These are phyloP conservation scores for Melanerpes aurifrons DNA, from an alignment of 2,113 vertebrate genomes.

Conservation along the genomic window DNA sequence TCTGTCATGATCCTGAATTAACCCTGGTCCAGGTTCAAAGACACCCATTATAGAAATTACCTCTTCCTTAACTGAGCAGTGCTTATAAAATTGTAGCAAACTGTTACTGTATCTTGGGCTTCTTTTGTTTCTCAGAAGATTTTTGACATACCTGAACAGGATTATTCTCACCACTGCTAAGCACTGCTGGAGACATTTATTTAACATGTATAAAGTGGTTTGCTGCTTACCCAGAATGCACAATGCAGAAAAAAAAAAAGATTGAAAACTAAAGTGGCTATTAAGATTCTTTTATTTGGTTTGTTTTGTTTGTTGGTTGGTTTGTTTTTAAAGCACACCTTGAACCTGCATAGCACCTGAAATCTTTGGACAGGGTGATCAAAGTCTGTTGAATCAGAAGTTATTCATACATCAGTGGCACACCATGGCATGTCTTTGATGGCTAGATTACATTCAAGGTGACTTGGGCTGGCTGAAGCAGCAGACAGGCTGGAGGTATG, in stretches of 20 bases:
- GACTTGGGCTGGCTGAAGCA: background rate
- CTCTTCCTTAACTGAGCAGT: background rate
- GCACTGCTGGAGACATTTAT: background rate
- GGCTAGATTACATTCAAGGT: background rate
- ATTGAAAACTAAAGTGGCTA: background rate
- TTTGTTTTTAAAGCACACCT: background rate
- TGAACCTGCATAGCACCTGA: background rate
- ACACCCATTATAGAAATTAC: background rate
- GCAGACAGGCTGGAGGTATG: background rate
- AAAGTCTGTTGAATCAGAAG: background rate
- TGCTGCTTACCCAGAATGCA: background rate
- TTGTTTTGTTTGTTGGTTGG: background rate
- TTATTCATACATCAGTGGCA: background rate
- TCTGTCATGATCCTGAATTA: slow-evolving; percentile 8
- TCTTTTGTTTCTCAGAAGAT: background rate
- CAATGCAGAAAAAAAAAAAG: background rate
- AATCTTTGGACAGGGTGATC: background rate
- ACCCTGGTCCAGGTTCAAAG: background rate
- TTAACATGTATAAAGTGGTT: background rate
- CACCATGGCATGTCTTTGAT: background rate
- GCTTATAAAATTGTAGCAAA: background rate
- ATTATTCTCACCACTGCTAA: background rate
- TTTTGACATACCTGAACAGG: background rate
- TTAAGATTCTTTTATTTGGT: background rate
- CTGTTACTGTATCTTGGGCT: background rate